Evolutionary conservation across 1,140 invertebrate genomes (phyloP).

Genomic region (Tribolium madens): DNA sequence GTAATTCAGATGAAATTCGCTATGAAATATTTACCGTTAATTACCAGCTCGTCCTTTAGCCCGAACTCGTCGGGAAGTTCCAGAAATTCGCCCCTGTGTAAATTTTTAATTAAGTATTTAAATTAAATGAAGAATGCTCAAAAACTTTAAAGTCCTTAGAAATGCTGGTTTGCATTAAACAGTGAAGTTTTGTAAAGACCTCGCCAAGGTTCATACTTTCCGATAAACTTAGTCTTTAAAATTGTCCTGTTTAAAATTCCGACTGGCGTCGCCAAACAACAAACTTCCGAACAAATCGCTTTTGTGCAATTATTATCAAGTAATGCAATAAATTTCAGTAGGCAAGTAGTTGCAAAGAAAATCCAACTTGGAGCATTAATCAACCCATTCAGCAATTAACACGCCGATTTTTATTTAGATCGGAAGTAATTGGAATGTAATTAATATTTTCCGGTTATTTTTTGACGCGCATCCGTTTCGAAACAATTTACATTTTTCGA

Average conservation of each 20-base stretch:
- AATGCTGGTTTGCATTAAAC: slow-evolving; percentile 37
- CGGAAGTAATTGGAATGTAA: slow-evolving; percentile 21
- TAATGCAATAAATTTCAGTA: slow-evolving; percentile 41
- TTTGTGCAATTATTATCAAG: slow-evolving; percentile 42
- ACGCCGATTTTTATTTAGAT: neutral
- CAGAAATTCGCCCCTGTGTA: slow-evolving; percentile 27
- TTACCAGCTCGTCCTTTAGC: slow-evolving; percentile 7
- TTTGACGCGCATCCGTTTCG: slow-evolving; percentile 13
- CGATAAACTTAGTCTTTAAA: slow-evolving; percentile 39
- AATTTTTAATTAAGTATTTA: slow-evolving; percentile 44
- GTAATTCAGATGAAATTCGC: slow-evolving; percentile 17
- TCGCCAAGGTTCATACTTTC: slow-evolving; percentile 26
- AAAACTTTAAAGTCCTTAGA: slow-evolving; percentile 36
- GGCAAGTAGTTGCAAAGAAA: slow-evolving; percentile 22
- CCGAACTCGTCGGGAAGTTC: neutral
- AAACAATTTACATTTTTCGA: slow-evolving; percentile 23
- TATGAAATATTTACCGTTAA: slow-evolving; percentile 43
- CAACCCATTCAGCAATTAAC: slow-evolving; percentile 20
- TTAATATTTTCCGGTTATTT: slow-evolving; percentile 33
- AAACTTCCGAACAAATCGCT: slow-evolving; percentile 43
- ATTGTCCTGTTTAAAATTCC: slow-evolving; percentile 43
- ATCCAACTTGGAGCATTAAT: slow-evolving; percentile 22
- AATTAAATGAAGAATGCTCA: slow-evolving; percentile 44
- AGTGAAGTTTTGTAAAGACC: slow-evolving; percentile 28
- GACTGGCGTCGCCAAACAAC: slow-evolving; percentile 21